A percentile compares a stretch with the other conserved stretches of the same genome.
Conservation (phyloP, 2,113 vertebrate genomes). For the Silurus glanis region DNA sequence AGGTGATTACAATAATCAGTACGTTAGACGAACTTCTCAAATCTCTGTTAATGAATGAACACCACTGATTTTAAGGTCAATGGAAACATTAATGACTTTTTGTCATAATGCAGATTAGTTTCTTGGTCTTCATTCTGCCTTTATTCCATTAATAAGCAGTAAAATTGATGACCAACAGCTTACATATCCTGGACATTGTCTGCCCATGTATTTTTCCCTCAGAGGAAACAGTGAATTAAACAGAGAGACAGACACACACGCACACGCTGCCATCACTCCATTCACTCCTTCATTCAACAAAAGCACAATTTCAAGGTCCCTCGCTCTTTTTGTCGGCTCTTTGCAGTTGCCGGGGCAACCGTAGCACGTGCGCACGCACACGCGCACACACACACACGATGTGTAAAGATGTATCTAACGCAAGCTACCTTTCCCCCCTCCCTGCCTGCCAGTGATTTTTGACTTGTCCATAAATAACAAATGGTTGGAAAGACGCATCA, state of each 20-base stretch:
- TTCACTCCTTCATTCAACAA: slow-evolving; percentile 58
- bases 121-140: neutral
- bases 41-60: neutral
- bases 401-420: slow-evolving; percentile 41
- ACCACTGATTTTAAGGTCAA: neutral
- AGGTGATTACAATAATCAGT: neutral
- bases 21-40: neutral
- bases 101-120: neutral
- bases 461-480: slow-evolving; percentile 16
- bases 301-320: slow-evolving; percentile 69
- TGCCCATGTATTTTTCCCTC: neutral
- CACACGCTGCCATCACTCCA: slow-evolving; percentile 44
- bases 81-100: neutral
- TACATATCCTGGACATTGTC: slow-evolving; percentile 4
- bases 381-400: slow-evolving; percentile 61
- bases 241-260: neutral
- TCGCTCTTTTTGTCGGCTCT: slow-evolving; percentile 64
- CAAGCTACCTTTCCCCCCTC: slow-evolving; percentile 48
- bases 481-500: slow-evolving; percentile 4
- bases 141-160: neutral
- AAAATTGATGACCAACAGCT: slow-evolving; percentile 12
- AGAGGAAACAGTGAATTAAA: neutral
- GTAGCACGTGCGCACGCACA: slow-evolving; percentile 46
- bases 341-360: slow-evolving; percentile 70
- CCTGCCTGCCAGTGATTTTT: slow-evolving; percentile 11